These are phyloP conservation scores for Agonopterix heracliana DNA, from an alignment of 2,888 invertebrate genomes.

Conservation along the genomic window DNA sequence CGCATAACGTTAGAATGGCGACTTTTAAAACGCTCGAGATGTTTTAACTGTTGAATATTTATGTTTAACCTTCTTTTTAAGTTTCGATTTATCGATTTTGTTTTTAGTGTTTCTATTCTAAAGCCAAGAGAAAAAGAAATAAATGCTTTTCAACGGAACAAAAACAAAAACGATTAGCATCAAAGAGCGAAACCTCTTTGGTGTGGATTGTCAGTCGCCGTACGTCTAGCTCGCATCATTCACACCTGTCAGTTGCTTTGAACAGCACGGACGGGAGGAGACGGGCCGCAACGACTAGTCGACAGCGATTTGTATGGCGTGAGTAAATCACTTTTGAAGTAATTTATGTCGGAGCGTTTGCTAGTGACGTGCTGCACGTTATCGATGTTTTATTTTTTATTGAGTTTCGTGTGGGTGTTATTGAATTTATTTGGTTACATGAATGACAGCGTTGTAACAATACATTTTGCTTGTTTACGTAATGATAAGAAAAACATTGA, in stretches of 20 bases:
- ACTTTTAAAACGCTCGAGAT: slow-evolving; percentile 22
- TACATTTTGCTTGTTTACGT: too few species aligned
- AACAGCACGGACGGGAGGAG: slow-evolving; percentile 42
- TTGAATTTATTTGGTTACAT: too few species aligned
- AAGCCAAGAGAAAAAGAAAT: too few species aligned
- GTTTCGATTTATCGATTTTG: too few species aligned
- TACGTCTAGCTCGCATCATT: slow-evolving; percentile 44
- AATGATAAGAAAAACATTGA: background rate
- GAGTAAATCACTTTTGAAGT: slow-evolving; percentile 72
- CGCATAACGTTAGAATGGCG: slow-evolving; percentile 24
- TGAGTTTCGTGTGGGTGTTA: too few species aligned
- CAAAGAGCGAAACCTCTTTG: slow-evolving; percentile 35
- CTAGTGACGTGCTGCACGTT: slow-evolving; percentile 42
- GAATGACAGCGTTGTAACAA: too few species aligned
- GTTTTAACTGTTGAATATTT: slow-evolving; percentile 25
- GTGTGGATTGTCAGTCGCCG: slow-evolving; percentile 54
- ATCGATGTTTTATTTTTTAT: slow-evolving; percentile 19
- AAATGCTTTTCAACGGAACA: too few species aligned
- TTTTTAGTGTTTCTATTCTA: too few species aligned
- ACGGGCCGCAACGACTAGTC: slow-evolving; percentile 56
- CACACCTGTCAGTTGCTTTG: slow-evolving; percentile 60
- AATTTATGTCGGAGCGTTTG: slow-evolving; percentile 54
- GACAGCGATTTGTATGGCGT: slow-evolving; percentile 59
- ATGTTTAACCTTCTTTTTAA: background rate
- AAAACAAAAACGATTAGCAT: slow-evolving; percentile 42